Base-by-base conservation (phyloP, 2,113 vertebrate species). In the Sakesphorus luctuosus region DNA sequence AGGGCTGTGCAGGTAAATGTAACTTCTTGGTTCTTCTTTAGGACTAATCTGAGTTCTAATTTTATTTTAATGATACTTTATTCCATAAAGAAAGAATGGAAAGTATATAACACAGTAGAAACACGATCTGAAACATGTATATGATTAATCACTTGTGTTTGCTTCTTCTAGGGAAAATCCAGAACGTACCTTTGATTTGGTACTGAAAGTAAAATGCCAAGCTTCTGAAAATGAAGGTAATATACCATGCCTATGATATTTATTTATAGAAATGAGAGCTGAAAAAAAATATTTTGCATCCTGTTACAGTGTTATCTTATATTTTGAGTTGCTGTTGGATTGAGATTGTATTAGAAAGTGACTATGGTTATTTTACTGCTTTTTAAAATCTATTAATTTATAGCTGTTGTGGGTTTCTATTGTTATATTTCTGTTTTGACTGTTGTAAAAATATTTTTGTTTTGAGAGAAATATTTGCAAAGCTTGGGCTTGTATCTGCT, bases 181-280 rank as follows among this genome's bases (percentile, higher is more conserved):
- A 94, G 98, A 99, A 82, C 98, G 98, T 97, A 99, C 98, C 24
- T 99, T 99, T 98, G 99, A 99, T 97, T 98, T 99, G 98, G 98
- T 99, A 61, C 88, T 99, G 93, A 99, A 99, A 96, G 99, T 99
- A 98, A 98, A 98, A 75, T 99, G 99, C 90, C 99, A 98, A 50
- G 53, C 98, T 56, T 98, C 99, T 84, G 99, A 99, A 98, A 98
- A 99, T 47, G 99, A 99, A 98, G 99, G 99, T 99, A 99, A 96
- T 46, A 13, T 15, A 36, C 68, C 1, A 2, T 47, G 36, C 9
- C 9, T 78, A 2, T 65, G 35, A 14, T 62, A 56, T 18, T 61
- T 86, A n/a, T 46, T 52, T 66, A n/a, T 18, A 81, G 56, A 82
- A 78, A 65, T 61, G 46, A 81, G 31, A 67, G 38, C 10, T 90